Base-by-base conservation (phyloP, 2,888 invertebrate species). In the Listrodromus nycthemerus region DNA sequence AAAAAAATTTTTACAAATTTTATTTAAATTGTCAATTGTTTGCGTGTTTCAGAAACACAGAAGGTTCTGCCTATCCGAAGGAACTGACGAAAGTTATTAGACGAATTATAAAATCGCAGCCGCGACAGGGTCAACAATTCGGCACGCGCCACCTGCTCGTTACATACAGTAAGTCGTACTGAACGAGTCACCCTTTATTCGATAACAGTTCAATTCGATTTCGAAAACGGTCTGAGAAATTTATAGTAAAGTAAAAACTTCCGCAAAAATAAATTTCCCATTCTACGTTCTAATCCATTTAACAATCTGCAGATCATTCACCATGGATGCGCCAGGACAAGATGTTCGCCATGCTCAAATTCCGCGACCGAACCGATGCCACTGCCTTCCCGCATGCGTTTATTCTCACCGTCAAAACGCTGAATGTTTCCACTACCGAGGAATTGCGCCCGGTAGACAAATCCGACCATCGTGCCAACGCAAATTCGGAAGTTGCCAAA, bases 81-180 rank as follows among this genome's bases (percentile, higher is more conserved):
- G 93, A 93, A 82, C 88, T 93, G 74, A 91, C 93, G 90, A 92
- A 92, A 88, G 88, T 93, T 1, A 91, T 92, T 67, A 89, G 92
- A 78, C 90, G 90, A 19, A 90, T 93, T 71, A 90, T 93, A 74
- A 93, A 93, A 86, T 88, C 87, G 73, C 89, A 87, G 75, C 92
- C 93, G 16, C 84, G 86, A 27, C 91, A 91, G 80, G 93, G 93
- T 61, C 93, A 92, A 80, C 92, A 92, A 78, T 93, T 92, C 83
- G 85, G 91, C 65, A 93, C 93, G 19, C 89, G 87, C 48, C 89
- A 93, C 82, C 90, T 93, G 67, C 89, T 92, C 27, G 90, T 93
- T 13, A 92, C 92, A 16, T 92, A 90, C 85, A 89, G 92, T 92
- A 92, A 91, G 92, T 91, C 92, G 91, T 90, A 79, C 63, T 4